A percentile compares a stretch with the other conserved stretches of the same genome.
Evolutionary conservation across 1,140 invertebrate species (phyloP).

Genomic region (Bombus sibiricus): DNA sequence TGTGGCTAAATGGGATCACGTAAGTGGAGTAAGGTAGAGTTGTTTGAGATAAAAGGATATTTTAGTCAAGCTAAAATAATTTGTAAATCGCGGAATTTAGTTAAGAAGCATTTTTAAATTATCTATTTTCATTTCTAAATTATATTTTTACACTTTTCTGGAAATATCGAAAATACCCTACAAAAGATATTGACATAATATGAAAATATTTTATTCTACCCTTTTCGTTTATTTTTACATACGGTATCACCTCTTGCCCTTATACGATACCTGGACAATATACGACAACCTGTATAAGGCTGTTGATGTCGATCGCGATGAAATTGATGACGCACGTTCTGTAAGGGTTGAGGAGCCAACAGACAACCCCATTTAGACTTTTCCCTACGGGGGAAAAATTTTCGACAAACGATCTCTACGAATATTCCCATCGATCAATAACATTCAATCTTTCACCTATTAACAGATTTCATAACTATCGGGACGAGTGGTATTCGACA

Average conservation of each 20-base stretch:
- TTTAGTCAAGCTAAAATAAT: not conserved
- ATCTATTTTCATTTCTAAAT: too few species aligned
- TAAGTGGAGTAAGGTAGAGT: not conserved
- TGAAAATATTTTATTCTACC: not conserved
- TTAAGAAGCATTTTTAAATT: too few species aligned
- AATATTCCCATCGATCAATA: conserved; percentile 1
- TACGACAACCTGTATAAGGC: too few species aligned
- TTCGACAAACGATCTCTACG: not conserved
- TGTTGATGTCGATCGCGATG: not conserved
- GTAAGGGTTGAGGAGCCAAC: not conserved
- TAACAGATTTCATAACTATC: conserved; percentile 19
- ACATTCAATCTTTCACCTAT: conserved; percentile 5
- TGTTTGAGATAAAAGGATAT: not conserved
- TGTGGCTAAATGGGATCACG: not conserved
- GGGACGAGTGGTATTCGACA: not conserved
- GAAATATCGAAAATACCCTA: too few species aligned
- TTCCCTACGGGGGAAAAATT: not conserved
- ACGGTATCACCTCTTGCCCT: not conserved
- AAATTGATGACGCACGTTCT: not conserved
- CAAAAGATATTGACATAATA: too few species aligned
- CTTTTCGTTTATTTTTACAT: not conserved
- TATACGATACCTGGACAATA: not conserved
- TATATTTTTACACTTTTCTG: too few species aligned
- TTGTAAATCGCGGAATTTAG: not conserved
- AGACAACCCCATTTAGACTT: not conserved